Evolutionary conservation across 1,140 invertebrate genomes (phyloP), one percentile per base, ranked within the genome.

Genomic region (Zaprionus camerounensis): DNA sequence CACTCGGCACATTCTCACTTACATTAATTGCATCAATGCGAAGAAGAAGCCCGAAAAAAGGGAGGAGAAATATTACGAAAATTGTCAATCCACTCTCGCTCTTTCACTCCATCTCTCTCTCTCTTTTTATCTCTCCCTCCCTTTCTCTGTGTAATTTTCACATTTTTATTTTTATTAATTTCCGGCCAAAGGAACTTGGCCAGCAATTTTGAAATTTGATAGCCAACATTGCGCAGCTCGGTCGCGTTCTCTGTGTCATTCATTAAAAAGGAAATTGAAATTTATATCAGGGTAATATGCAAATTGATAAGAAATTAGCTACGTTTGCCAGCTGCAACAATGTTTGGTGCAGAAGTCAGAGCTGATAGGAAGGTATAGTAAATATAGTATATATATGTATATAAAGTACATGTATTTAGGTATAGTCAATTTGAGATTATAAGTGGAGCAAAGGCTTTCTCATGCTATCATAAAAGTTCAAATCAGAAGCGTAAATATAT

Each of bases 1-100:
- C 57, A 36, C 51, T 63, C 66, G 44, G 70, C 81, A 67, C 68
- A 75, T 78, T 82, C 65, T 84, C 85, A 84, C 78, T 88, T 88
- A 88, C 81, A 88, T 87, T 88, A 87, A 87, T 88, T 87, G 87
- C 87, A 86, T 78, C 80, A 61, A 65, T 71, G 64, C 53, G 44
- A 5, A 12, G 20, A 53, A 53, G 31, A 12, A 24, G 51, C 31
- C 36, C 12, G 55, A 17, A 46, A 46, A 46, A 44, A 9, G 41
- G 41, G 6, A 9, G 41, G 9, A 17, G 9, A 13, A 38, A 5
- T 13, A 5, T 41, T 1, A 41, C 38, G 15, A 58, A 75, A 46
- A 41, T 38, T 57, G 49, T 26, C 67, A 51, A 5, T 22, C 61
- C 41, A 71, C 56, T 46, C 7, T n/a, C n/a, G 1, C n/a, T 46